A percentile compares a stretch with the other conserved stretches of the same genome.
Evolutionary conservation across 2,888 invertebrate species (phyloP).

Genomic region (Gari tellinella): DNA sequence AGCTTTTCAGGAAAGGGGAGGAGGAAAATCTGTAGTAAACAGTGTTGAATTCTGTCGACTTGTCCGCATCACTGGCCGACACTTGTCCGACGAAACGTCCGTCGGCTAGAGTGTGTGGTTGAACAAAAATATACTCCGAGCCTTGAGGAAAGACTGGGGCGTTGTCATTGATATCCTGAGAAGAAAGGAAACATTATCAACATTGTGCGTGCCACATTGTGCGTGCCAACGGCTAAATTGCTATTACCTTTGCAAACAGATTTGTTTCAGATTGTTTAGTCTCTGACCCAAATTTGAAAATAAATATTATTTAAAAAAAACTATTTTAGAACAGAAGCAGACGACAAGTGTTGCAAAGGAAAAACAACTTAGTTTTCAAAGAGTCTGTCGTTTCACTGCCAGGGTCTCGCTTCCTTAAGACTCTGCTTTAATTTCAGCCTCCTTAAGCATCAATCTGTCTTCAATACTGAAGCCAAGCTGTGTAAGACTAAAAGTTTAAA

Average conservation of each 20-base stretch:
- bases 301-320: no score
- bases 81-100: slow-evolving; percentile 56
- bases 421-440: no score
- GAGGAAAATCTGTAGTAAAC: slow-evolving; percentile 43
- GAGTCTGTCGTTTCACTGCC: no score
- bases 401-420: no score
- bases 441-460: no score
- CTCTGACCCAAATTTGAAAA: no score
- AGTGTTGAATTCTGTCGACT: slow-evolving; percentile 14
- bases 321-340: no score
- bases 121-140: slow-evolving; percentile 48
- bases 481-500: no score
- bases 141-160: slow-evolving; percentile 46
- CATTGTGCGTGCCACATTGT: background rate
- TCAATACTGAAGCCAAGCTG: no score
- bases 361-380: no score
- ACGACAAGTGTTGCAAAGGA: no score
- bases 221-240: background rate
- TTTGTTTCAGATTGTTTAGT: no score
- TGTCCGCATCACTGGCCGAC: slow-evolving; percentile 44
- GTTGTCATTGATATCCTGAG: slow-evolving; percentile 54
- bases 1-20: slow-evolving; percentile 31
- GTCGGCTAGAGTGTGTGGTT: slow-evolving; percentile 34
- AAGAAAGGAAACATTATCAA: background rate
- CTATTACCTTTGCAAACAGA: background rate